Base-by-base conservation (phyloP, 2,113 vertebrate genomes). In the Corythoichthys intestinalis region DNA sequence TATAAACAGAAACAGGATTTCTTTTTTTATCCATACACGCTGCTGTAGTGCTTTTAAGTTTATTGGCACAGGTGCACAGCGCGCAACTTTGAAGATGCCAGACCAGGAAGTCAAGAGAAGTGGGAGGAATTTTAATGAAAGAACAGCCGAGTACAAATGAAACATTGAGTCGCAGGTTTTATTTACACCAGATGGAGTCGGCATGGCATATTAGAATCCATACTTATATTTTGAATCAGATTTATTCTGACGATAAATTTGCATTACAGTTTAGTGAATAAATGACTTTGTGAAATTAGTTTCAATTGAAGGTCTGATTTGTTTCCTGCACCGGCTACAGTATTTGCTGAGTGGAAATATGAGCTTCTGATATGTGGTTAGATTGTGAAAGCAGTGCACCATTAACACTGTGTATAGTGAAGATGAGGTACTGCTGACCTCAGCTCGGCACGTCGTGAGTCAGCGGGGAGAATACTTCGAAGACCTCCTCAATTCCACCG, bases 1-100 rank as follows among this genome's bases (percentile, higher is more conserved):
- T 49, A 44, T 66, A 58, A 50, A 28, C 9, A 47, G 20, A 9
- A 4, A 64, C 0, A 8, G 50, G 3, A 15, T 67, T 67, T 65
- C 20, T 52, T 6, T 50, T 34, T 63, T 39, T 10, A 28, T 56
- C 64, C 63, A 70, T 49, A 58, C 68, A 72, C 59, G 35, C 64
- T 47, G 63, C 69, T 74, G 74, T 70, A 65, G 54, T 71, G 62
- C 72, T 70, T 76, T 77, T 39, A 76, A 74, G 70, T 87, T 84
- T 82, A 87, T 83, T 73, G 75, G 71, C 75, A 72, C 84, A 89
- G 86, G 85, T 89, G 85, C 70, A 59, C 67, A 48, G 52, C 54
- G 72, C 53, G 66, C 4, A 4, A 79, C 87, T 85, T 85, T 86
- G 77, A 89, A 77, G 75, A 69, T 41, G 53, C 73, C 77, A 85